Percentiles rank a stretch among this genome's conserved stretches.
Conservation (phyloP, 2,113 vertebrate genomes). For the Parotia lawesii region DNA sequence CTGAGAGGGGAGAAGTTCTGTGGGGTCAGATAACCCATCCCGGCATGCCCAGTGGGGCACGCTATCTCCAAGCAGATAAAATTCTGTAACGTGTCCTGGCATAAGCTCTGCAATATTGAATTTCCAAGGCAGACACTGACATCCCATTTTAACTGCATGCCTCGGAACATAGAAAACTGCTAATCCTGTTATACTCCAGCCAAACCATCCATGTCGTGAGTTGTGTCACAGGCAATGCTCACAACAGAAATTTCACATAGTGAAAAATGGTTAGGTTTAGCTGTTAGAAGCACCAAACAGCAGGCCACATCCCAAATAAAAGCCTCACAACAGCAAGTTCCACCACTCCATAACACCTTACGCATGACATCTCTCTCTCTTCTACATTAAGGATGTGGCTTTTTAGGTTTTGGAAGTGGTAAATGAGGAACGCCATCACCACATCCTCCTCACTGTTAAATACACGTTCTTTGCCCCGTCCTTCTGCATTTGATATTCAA, state of each 20-base stretch:
- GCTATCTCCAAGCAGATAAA: neutral
- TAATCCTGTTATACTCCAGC: neutral
- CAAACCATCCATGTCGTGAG: neutral
- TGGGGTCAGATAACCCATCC: neutral
- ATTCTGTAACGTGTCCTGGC: neutral
- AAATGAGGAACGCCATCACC: neutral
- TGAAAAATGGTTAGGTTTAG: neutral
- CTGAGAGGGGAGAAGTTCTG: neutral
- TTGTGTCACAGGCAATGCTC: neutral
- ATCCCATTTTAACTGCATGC: neutral
- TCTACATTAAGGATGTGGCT: neutral
- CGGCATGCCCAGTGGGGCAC: accelerated
- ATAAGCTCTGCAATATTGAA: neutral
- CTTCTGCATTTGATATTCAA: neutral
- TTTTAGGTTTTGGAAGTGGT: neutral
- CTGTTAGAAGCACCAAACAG: neutral
- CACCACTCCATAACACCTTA: neutral
- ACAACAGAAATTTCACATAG: neutral
- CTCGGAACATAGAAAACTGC: neutral
- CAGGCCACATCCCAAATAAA: neutral
- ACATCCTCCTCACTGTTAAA: neutral
- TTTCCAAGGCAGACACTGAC: neutral
- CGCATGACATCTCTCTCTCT: neutral
- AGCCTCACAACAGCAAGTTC: neutral
- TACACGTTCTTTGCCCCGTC: neutral